Conservation (phyloP, 2,888 invertebrate genomes). For the Tachina lurida region DNA sequence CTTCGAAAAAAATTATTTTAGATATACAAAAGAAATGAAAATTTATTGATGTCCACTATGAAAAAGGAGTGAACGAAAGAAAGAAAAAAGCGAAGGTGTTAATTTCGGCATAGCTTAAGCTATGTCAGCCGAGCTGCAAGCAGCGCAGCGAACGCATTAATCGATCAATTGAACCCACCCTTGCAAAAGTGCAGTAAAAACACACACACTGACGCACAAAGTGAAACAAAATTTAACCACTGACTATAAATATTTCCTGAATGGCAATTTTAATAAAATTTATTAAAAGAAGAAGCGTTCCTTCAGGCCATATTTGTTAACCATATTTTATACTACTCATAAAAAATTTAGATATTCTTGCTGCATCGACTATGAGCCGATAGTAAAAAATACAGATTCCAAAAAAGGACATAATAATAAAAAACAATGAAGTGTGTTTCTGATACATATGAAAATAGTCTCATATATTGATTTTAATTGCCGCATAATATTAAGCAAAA, state of each 20-base stretch:
- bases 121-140: slow-evolving; percentile 47
- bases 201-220: slow-evolving; percentile 6
- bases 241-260: slow-evolving; percentile 19
- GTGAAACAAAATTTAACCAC: slow-evolving; percentile 46
- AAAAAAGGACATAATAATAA: slow-evolving; percentile 63
- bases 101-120: slow-evolving; percentile 61
- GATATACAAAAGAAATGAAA: background rate
- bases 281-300: background rate
- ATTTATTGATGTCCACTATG: background rate
- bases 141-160: slow-evolving; percentile 62
- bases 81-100: slow-evolving; percentile 69
- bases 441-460: background rate
- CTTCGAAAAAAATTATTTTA: background rate
- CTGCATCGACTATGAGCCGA: slow-evolving; percentile 21
- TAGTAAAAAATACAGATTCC: slow-evolving; percentile 43
- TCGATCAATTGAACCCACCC: slow-evolving; percentile 71
- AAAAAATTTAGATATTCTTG: slow-evolving; percentile 5
- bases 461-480: slow-evolving; percentile 27
- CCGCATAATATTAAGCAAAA: slow-evolving; percentile 20
- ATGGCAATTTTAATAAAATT: background rate
- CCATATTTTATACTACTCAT: background rate
- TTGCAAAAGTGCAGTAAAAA: slow-evolving; percentile 57
- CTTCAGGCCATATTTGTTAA: slow-evolving; percentile 26
- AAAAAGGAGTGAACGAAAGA: slow-evolving; percentile 61
- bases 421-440: slow-evolving; percentile 35